Evolutionary conservation across 2,797 vertebrate genomes (phyloP), one percentile per base, ranked within the genome.

Genomic region (Triplophysa bombifrons): DNA sequence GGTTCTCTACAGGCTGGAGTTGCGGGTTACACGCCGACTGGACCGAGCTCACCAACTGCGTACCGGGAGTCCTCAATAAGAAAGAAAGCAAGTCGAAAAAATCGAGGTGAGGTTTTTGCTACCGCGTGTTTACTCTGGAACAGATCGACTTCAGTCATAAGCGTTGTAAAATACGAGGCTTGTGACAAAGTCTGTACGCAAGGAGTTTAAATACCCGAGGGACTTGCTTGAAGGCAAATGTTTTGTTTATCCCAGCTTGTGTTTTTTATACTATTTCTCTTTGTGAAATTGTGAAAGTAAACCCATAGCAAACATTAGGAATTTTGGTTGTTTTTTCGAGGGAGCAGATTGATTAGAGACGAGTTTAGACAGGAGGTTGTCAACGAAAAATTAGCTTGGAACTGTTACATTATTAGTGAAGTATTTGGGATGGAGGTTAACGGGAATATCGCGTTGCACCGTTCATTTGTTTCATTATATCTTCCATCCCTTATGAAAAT

Each of bases 1-100:
- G 95, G 55, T 96, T 96, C 88, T 96, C 95, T 84, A 96, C 95
- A 0, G 95, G 95, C 88, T 96, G 94, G 95, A 96, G 95, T 88
- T 96, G 95, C 88, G 95, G 95, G 68, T 90, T 96, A 72, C 95
- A 96, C 78, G 95, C 95, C 38, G 95, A 96, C 93, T 96, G 95
- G 95, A 96, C 95, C 78, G 95, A 96, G 85, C 95, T 96, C 87
- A 95, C 94, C 86, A 96, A 92, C 93, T 96, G 95, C 84, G 95
- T 96, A 72, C 95, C 95, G 0, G 94, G 94, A 1, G 95, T 96
- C 70, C 91, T 96, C 82, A 94, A 94, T 90, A 95, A 94, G 78
- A 93, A 90, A 50, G 94, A 95, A 83, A 93, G 80, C 77, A 86
- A 80, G 63, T 74, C 84, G 16, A 86, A 84, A 83, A 87, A 81